Percentiles rank a stretch among this genome's conserved stretches.
phyloP scores from a whole-genome alignment of 2,888 invertebrate genomes.

The Drosophila prolongata region DNA sequence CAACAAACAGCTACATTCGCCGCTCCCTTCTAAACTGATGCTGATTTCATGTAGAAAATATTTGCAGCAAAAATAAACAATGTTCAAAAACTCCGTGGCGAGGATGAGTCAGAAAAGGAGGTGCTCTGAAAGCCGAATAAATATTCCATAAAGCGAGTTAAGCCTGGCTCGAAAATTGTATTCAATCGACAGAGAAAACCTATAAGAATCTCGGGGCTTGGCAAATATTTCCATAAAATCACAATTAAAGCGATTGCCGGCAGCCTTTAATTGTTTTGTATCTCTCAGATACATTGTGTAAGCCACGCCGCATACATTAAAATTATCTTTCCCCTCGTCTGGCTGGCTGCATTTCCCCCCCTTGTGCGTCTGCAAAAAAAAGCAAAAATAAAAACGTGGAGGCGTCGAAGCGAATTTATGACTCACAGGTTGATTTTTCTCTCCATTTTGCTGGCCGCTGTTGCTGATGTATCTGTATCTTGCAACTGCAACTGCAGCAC shows the following conservation, averaged over 20 bases:
- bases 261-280: conserved; percentile 55
- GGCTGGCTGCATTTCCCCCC: conserved; percentile 20
- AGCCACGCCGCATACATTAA: conserved; percentile 49
- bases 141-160: conserved; percentile 43
- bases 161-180: conserved; percentile 38
- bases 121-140: conserved; percentile 23
- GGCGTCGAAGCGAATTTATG: conserved; percentile 63
- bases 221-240: conserved; percentile 64
- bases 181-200: conserved; percentile 26
- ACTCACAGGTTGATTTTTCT: conserved; percentile 43
- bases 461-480: conserved; percentile 43
- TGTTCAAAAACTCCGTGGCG: conserved; percentile 18
- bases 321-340: conserved; percentile 20
- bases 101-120: conserved; percentile 18
- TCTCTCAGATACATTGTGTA: conserved; percentile 55
- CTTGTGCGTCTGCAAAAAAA: conserved; percentile 7
- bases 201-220: conserved; percentile 23
- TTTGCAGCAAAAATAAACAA: conserved; percentile 38
- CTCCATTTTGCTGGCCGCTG: conserved; percentile 19
- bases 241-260: conserved; percentile 53
- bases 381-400: conserved; percentile 18
- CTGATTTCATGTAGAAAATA: conserved; percentile 57
- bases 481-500: conserved; percentile 37
- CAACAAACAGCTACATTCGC: background rate
- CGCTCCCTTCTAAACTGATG: conserved; percentile 14